Base-by-base conservation (phyloP, 2,797 vertebrate genomes). In the Coreius guichenoti region DNA sequence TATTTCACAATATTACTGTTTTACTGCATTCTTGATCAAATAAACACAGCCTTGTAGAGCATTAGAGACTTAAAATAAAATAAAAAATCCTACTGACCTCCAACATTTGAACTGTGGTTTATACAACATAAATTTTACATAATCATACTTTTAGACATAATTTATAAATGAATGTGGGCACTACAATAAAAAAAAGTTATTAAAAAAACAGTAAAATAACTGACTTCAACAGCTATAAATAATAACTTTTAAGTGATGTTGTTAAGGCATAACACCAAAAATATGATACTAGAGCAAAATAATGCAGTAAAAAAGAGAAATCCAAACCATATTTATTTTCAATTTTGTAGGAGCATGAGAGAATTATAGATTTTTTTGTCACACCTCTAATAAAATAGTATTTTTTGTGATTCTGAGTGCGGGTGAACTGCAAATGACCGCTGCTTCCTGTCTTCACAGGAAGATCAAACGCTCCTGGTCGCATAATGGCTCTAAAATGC, bases 391-490 rank as follows among this genome's bases (percentile, higher is more conserved):
- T 69, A 78, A 67, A 81, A 87, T 13, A n/a, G 9, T 29, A 80
- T 77, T 85, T 39, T 85, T 79, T 80, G 43, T 74, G 82, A 85
- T 81, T 74, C 80, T 61, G 68, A 76, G 72, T 73, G 79, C 54
- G 69, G 16, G 73, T 75, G 58, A 87, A 82, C 79, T 87, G 73
- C 54, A 77, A 85, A 83, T 86, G 87, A 81, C 82, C 73, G 80
- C 47, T 51, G 76, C 63, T 78, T 73, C 79, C 70, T 79, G 81
- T 86, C 83, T 84, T 82, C 75, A 70, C 11, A 39, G 54, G 45
- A 63, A 85, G 82, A 90, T 87, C 84, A 90, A 87, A 90, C 87
- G 39, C 73, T 74, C 33, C 43, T 45, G 63, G 69, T 73, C 51
- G 51, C 49, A 65, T 83, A 82, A 88, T 80, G 85, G 84, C 87